phyloP scores from a whole-genome alignment of 2,888 invertebrate species.

The Sphecodes monilicornis region DNA sequence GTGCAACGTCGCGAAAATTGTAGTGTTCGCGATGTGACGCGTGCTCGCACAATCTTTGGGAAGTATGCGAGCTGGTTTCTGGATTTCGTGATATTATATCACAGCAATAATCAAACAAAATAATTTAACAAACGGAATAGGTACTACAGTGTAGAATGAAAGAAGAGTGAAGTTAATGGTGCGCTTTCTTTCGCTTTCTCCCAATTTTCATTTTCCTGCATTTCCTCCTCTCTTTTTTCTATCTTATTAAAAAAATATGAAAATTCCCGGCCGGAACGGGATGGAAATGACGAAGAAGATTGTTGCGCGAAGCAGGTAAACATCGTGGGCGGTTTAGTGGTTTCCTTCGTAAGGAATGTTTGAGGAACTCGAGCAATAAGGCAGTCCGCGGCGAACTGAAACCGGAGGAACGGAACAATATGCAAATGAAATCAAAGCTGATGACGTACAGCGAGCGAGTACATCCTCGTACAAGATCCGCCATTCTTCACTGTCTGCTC shows the following conservation, averaged over 20 bases:
- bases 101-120: too few species aligned
- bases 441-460: slow-evolving; percentile 7
- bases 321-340: not conserved
- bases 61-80: too few species aligned
- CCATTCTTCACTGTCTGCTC: not conserved
- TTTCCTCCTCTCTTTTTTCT: too few species aligned
- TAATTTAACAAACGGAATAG: too few species aligned
- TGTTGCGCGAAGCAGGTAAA: not conserved
- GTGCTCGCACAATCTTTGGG: too few species aligned
- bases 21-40: too few species aligned
- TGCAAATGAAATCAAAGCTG: slow-evolving; percentile 29
- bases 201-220: too few species aligned
- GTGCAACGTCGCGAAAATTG: too few species aligned
- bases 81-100: too few species aligned
- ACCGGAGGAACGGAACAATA: slow-evolving; percentile 18
- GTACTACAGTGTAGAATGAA: too few species aligned
- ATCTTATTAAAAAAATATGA: slow-evolving; percentile 3
- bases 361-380: slow-evolving; percentile 23
- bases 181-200: too few species aligned
- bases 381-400: not conserved
- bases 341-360: not conserved
- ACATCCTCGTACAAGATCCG: not conserved
- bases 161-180: too few species aligned
- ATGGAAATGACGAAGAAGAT: not conserved
- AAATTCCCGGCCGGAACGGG: not conserved